phyloP scores from a whole-genome alignment of 2,888 invertebrate species.

The Chrysodeixis includens region DNA sequence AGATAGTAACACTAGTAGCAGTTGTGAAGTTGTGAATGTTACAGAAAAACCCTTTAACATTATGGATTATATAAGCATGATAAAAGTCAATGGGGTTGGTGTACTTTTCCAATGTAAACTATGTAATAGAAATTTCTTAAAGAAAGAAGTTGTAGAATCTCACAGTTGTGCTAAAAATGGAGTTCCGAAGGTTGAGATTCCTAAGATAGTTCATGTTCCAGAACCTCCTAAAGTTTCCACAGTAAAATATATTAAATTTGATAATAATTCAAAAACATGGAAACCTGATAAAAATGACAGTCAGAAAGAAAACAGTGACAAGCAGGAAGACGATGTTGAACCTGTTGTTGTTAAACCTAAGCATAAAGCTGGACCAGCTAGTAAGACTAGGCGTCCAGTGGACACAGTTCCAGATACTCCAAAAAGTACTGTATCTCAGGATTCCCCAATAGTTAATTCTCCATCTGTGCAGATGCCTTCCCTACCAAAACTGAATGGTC shows the following conservation, averaged over 20 bases:
- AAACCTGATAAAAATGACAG: conserved; percentile 53
- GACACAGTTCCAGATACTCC: conserved; percentile 30
- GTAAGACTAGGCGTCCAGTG: conserved; percentile 69
- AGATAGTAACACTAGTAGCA: conserved; percentile 36
- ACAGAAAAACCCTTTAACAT: conserved; percentile 75
- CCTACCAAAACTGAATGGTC: conserved; percentile 73
- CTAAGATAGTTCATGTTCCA: conserved; percentile 64
- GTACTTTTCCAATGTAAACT: conserved; percentile 83
- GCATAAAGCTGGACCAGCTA: conserved; percentile 82
- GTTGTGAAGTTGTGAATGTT: conserved; percentile 44
- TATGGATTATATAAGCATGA: conserved; percentile 82
- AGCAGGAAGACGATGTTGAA: conserved; percentile 21
- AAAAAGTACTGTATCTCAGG: conserved; percentile 20
- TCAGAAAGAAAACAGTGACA: conserved; percentile 13
- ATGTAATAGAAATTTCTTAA: conserved; percentile 84
- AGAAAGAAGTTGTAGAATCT: conserved; percentile 78
- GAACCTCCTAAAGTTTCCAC: conserved; percentile 75
- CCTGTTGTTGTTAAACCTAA: conserved; percentile 61
- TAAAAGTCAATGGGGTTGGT: conserved; percentile 85
- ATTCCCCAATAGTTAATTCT: conserved; percentile 37
- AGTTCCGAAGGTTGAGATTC: conserved; percentile 70
- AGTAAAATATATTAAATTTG: conserved; percentile 82
- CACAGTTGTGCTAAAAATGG: conserved; percentile 84
- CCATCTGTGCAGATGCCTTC: conserved; percentile 68
- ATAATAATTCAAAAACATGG: conserved; percentile 62